Evolutionary conservation across 2,113 vertebrate genomes (phyloP), one percentile per base, ranked within the genome.

Genomic region (Centrocercus urophasianus): DNA sequence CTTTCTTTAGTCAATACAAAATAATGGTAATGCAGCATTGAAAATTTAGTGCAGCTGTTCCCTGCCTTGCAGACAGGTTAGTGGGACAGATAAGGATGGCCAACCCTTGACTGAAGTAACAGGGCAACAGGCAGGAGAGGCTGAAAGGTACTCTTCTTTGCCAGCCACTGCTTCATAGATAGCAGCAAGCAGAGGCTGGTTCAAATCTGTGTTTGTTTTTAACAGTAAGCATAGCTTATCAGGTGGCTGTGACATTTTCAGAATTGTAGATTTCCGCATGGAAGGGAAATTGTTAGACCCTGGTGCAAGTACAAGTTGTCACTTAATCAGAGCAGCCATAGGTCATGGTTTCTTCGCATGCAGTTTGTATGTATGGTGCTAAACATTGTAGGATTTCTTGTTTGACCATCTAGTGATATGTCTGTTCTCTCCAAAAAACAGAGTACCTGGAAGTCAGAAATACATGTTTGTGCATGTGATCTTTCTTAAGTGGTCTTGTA

Each of bases 301-400:
- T 7, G 10, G 28, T 42, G 28, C 1, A 4, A 69, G 57, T 8
- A 34, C 2, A 0, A 3, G 13, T n/a, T 4, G 8, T 28, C 34
- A 8, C 0, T 74, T 66, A 30, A 48, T 76, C 28, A 88, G 18
- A 78, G 28, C n/a, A 74, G 22, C 66, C 61, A 3, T 3, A 45
- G 27, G 6, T 72, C 54, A 25, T 48, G 59, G n/a, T n/a, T 76
- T 77, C 36, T 4, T 82, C 8, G 52, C 4, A 1, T 45, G 14
- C 28, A 24, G 27, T 47, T 77, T 36, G 10, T 84, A 10, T 30
- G n/a, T 56, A 8, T n/a, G 17, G 11, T 20, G 19, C 27, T 64
- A 38, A 84, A 52, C 0, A 0, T 70, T 12, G 10, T 70, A 12
- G 7, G 18, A 22, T 90, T 84, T 86, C 65, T 71, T 32, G 10